phyloP scores from a whole-genome alignment of 2,113 vertebrate species.

The Riparia riparia region DNA sequence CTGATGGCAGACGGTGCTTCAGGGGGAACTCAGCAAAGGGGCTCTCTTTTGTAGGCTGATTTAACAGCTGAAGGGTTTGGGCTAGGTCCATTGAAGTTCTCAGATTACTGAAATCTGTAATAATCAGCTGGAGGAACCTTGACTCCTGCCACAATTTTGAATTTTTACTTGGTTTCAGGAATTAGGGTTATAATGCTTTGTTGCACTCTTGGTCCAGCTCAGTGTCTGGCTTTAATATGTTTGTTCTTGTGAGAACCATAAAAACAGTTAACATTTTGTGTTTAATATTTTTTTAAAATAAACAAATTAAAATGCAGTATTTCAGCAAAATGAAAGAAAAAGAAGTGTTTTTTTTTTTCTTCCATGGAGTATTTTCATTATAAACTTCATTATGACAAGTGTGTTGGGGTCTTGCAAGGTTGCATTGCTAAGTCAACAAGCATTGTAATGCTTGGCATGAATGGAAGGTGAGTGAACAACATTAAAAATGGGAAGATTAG shows the following conservation, averaged over 20 bases:
- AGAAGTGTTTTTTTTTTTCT: background rate
- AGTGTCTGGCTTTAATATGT: background rate
- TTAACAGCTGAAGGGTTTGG: background rate
- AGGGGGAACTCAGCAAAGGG: background rate
- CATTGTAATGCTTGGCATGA: background rate
- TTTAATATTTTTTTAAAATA: accelerated
- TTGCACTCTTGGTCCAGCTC: background rate
- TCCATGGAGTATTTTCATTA: background rate
- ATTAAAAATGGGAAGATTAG: background rate
- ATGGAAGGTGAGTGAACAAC: background rate
- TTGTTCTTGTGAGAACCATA: background rate
- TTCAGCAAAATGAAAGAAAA: accelerated
- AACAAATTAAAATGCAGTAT: background rate
- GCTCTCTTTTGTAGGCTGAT: background rate
- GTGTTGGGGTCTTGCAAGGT: background rate
- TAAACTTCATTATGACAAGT: background rate
- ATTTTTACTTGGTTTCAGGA: background rate
- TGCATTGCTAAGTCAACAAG: background rate
- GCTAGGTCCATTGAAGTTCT: background rate
- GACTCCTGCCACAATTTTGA: background rate
- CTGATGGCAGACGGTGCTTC: background rate
- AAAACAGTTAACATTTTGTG: background rate
- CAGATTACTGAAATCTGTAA: background rate
- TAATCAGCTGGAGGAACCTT: background rate
- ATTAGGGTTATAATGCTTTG: background rate